Conservation (phyloP, 2,113 vertebrate genomes). For the Crotophaga sulcirostris region DNA sequence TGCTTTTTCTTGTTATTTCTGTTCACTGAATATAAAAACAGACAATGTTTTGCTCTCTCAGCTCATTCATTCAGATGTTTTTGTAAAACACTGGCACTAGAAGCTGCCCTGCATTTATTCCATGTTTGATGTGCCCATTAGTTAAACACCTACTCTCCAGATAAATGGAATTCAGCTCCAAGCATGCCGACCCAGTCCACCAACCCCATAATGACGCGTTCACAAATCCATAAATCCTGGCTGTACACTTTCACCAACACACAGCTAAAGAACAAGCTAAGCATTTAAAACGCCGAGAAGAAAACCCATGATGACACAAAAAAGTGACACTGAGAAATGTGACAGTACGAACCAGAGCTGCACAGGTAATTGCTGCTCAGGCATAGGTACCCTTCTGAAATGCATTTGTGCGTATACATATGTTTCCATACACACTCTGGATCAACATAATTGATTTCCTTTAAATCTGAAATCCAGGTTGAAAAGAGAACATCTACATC, state of each 20-base stretch:
- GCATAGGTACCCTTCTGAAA: background rate
- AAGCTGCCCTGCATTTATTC: slow-evolving; percentile 24
- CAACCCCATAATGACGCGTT: background rate
- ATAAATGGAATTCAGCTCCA: slow-evolving; percentile 33
- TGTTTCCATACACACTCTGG: background rate
- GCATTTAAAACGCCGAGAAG: background rate
- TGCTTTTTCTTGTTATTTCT: slow-evolving; percentile 10
- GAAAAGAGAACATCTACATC: background rate
- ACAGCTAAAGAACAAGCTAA: background rate
- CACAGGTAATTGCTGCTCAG: background rate
- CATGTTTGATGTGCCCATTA: background rate
- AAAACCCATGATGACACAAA: background rate
- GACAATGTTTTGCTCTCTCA: background rate
- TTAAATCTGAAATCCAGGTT: background rate
- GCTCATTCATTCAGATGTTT: slow-evolving; percentile 23
- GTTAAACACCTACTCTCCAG: slow-evolving; percentile 33
- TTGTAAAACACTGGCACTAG: slow-evolving; percentile 6
- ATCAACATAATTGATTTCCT: background rate
- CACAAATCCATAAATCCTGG: background rate
- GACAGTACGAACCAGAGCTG: background rate
- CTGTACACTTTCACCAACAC: background rate
- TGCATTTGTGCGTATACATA: fast-evolving
- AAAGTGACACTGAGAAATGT: background rate
- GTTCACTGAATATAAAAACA: slow-evolving; percentile 16
- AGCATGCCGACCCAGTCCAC: background rate